phyloP scores from a whole-genome alignment of 2,797 vertebrate genomes.

The Alfaro cultratus region DNA sequence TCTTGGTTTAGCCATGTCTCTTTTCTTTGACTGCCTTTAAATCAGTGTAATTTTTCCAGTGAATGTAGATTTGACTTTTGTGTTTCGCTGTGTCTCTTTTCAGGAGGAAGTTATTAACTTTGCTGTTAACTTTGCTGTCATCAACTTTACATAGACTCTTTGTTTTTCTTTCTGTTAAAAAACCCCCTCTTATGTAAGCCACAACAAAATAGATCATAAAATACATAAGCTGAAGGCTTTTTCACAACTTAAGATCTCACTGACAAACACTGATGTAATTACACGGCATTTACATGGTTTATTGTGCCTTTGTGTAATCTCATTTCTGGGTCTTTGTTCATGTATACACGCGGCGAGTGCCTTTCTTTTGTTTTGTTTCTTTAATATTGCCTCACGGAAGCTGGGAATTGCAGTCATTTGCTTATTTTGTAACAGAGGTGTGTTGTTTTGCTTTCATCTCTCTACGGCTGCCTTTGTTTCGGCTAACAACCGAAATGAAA shows the following conservation, averaged over 20 bases:
- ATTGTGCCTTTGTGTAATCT: not conserved
- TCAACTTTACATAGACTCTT: not conserved
- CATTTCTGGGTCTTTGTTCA: conserved; percentile 20
- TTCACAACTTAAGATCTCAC: conserved; percentile 44
- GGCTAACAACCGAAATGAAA: conserved; percentile 55
- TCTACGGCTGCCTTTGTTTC: conserved; percentile 67
- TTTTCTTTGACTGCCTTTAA: not conserved
- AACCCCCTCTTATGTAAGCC: not conserved
- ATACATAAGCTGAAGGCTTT: conserved; percentile 40
- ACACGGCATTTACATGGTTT: conserved; percentile 11
- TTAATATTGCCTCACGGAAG: conserved; percentile 26
- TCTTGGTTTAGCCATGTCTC: not conserved
- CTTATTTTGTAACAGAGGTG: conserved; percentile 58
- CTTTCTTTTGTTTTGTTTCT: conserved; percentile 1
- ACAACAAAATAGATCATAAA: conserved; percentile 18
- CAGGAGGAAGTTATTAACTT: not conserved
- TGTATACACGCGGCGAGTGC: not conserved
- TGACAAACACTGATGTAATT: conserved; percentile 32
- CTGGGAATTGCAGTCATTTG: conserved; percentile 45
- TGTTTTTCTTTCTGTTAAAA: not conserved
- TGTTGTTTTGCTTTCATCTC: conserved; percentile 60
- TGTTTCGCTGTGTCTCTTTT: not conserved
- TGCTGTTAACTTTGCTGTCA: not conserved
- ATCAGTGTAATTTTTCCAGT: not conserved
- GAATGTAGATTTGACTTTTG: not conserved